These are phyloP conservation scores for Diadumene lineata DNA, from an alignment of 92 coral and sea anemone species.

Conservation along the genomic window DNA sequence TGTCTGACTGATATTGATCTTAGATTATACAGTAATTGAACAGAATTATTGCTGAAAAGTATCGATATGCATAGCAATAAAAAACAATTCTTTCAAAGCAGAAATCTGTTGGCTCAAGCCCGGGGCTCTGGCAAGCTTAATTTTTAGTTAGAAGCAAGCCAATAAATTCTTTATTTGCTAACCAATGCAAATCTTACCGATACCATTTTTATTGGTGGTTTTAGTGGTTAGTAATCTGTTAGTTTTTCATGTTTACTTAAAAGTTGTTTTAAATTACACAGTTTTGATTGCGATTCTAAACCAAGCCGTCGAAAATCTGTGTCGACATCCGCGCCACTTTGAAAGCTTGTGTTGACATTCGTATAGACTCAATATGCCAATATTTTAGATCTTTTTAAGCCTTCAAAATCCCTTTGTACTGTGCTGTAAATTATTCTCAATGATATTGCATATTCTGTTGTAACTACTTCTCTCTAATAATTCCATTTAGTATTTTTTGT, in stretches of 20 bases:
- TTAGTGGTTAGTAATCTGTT: background rate
- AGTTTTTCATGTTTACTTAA: background rate
- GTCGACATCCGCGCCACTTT: background rate
- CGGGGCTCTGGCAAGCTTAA: too few species aligned
- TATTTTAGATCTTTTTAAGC: background rate
- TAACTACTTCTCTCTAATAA: background rate
- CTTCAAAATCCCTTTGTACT: background rate
- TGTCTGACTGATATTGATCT: background rate
- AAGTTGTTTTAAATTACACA: too few species aligned
- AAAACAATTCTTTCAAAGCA: background rate
- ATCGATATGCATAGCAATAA: background rate
- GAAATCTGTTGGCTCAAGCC: too few species aligned
- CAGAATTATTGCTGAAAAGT: background rate
- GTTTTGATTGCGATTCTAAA: constrained; percentile 1
- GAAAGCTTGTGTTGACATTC: background rate
- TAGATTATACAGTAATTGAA: too few species aligned
- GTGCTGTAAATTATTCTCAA: background rate
- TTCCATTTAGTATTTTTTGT: background rate
- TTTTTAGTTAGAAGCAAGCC: background rate
- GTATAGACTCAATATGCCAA: background rate
- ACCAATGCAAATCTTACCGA: background rate
- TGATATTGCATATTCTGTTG: too few species aligned
- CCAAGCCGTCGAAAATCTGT: background rate
- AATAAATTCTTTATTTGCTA: background rate
- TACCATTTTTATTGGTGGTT: background rate